Evolutionary conservation across 2,888 invertebrate genomes (phyloP).

Genomic region (Drosophila anceps): DNA sequence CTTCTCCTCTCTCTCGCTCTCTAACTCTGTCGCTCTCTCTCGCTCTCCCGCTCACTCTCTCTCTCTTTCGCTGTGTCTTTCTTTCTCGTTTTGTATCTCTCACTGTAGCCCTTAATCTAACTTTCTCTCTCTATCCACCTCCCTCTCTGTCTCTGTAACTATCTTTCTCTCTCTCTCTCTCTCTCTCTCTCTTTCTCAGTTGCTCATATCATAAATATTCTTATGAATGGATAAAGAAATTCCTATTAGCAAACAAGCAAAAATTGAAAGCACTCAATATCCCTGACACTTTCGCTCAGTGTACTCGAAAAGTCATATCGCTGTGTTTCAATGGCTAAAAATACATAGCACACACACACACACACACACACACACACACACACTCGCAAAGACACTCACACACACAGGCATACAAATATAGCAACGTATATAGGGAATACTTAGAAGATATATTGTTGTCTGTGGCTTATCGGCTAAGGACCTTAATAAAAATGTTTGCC

Average conservation of each 20-base stretch:
- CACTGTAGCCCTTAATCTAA: too few species aligned
- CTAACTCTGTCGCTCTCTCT: background rate
- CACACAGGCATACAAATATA: background rate
- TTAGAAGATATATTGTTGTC: slow-evolving; percentile 22
- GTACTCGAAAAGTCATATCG: slow-evolving; percentile 21
- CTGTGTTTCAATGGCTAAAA: slow-evolving; percentile 16
- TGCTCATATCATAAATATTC: background rate
- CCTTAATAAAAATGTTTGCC: slow-evolving; percentile 44
- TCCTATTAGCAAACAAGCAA: background rate
- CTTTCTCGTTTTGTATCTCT: too few species aligned
- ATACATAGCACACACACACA: slow-evolving; percentile 4
- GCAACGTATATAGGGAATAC: background rate
- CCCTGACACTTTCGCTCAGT: slow-evolving; percentile 14
- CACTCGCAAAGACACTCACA: background rate
- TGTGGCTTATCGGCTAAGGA: slow-evolving; percentile 41
- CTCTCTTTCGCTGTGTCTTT: background rate
- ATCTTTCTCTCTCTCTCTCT: background rate
- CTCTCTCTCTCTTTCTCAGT: background rate
- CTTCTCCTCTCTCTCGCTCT: background rate
- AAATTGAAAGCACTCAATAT: background rate
- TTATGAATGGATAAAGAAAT: background rate
- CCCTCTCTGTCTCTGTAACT: background rate
- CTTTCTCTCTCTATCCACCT: background rate
- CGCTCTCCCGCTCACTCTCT: too few species aligned
- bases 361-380: background rate